Evolutionary conservation across 1,140 invertebrate species (phyloP).

Genomic region (Camponotus pennsylvanicus): DNA sequence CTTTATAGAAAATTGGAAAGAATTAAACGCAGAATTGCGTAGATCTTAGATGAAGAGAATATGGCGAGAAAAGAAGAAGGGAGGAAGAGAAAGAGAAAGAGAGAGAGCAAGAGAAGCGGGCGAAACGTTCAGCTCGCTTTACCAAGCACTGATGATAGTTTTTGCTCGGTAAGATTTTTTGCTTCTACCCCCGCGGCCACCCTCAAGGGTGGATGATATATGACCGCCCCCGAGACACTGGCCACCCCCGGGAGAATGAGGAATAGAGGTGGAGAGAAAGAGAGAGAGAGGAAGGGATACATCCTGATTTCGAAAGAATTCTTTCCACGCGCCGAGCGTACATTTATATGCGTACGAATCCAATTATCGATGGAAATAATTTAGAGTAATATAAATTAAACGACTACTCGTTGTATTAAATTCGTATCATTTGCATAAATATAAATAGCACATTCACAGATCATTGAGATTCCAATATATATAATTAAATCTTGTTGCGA

Average conservation of each 20-base stretch:
- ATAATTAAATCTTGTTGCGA: background rate
- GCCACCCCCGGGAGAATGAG: slow-evolving; percentile 81
- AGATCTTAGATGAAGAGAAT: slow-evolving; percentile 62
- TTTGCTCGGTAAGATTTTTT: slow-evolving; percentile 86
- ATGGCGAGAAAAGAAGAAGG: slow-evolving; percentile 51
- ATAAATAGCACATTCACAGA: background rate
- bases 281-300: slow-evolving; percentile 62
- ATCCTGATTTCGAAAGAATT: slow-evolving; percentile 81
- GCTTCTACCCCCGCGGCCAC: slow-evolving; percentile 78
- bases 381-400: slow-evolving; percentile 25
- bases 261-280: slow-evolving; percentile 58
- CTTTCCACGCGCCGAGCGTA: slow-evolving; percentile 75
- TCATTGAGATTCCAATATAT: background rate
- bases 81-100: slow-evolving; percentile 44
- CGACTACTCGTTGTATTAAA: background rate
- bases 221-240: slow-evolving; percentile 86
- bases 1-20: slow-evolving; percentile 19
- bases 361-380: slow-evolving; percentile 48
- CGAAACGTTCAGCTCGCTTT: slow-evolving; percentile 83
- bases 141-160: slow-evolving; percentile 86
- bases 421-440: background rate
- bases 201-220: slow-evolving; percentile 85
- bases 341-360: slow-evolving; percentile 67
- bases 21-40: slow-evolving; percentile 38
- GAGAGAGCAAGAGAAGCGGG: slow-evolving; percentile 59